phyloP scores from a whole-genome alignment of 2,888 invertebrate genomes.

The Tryphoninae sp. region DNA sequence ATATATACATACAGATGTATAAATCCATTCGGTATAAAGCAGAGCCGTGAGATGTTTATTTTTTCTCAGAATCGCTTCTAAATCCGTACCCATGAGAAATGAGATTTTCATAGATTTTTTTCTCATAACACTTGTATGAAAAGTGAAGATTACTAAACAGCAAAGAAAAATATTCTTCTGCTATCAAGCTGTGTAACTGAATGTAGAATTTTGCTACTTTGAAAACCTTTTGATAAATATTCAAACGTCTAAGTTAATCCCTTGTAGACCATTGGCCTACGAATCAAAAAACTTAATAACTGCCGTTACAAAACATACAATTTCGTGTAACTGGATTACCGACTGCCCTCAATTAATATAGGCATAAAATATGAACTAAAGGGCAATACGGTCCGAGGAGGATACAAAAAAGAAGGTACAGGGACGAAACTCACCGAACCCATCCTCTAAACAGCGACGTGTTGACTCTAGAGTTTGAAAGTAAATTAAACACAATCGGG shows the following conservation, averaged over 20 bases:
- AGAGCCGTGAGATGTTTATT: slow-evolving; percentile 9
- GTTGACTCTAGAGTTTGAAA: neutral
- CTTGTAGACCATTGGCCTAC: too few species aligned
- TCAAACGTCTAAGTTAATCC: neutral
- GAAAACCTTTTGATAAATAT: neutral
- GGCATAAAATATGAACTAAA: neutral
- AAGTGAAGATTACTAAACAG: neutral
- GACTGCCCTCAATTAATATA: neutral
- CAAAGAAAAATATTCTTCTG: too few species aligned
- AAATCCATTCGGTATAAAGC: slow-evolving; percentile 1
- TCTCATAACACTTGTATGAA: neutral
- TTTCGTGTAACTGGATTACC: too few species aligned
- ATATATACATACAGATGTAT: neutral
- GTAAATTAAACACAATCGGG: neutral
- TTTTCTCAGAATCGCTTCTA: slow-evolving; percentile 40
- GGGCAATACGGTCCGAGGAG: neutral
- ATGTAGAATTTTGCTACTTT: too few species aligned
- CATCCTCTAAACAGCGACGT: neutral
- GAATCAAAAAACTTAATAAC: too few species aligned
- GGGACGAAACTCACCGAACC: neutral
- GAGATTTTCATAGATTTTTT: slow-evolving; percentile 6
- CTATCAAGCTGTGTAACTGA: too few species aligned
- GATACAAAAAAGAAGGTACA: neutral
- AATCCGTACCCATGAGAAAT: slow-evolving; percentile 26
- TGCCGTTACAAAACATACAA: too few species aligned